phyloP scores from a whole-genome alignment of 2,113 vertebrate species.

The Ptychochromis oligacanthus region DNA sequence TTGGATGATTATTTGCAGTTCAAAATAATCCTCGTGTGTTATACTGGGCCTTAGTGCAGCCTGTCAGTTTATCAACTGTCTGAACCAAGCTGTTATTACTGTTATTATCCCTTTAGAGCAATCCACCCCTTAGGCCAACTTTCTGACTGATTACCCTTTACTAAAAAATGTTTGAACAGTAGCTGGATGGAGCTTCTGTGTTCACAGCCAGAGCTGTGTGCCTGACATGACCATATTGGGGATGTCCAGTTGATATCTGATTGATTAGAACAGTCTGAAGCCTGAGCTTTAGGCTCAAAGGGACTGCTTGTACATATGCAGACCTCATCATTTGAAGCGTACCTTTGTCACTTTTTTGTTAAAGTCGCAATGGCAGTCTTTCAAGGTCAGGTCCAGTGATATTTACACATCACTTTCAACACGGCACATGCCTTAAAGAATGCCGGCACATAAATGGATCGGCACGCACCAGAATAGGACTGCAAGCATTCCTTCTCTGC shows the following conservation, averaged over 20 bases:
- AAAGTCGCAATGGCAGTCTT: background rate
- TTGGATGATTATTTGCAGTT: background rate
- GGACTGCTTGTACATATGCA: background rate
- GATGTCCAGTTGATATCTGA: background rate
- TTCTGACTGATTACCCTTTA: background rate
- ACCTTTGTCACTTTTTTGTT: background rate
- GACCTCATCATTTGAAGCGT: background rate
- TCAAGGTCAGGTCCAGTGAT: background rate
- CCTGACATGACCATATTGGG: background rate
- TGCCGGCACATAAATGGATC: fast-evolving
- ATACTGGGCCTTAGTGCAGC: background rate
- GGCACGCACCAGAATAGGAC: fast-evolving
- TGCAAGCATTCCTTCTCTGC: background rate
- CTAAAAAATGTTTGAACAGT: background rate
- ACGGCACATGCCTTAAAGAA: background rate
- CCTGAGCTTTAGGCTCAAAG: background rate
- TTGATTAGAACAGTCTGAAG: fast-evolving
- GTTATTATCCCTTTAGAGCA: background rate
- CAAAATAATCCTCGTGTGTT: background rate
- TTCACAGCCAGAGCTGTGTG: background rate
- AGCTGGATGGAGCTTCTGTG: fast-evolving
- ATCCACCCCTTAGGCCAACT: background rate
- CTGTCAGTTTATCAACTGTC: background rate
- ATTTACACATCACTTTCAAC: background rate
- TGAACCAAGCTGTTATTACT: too few species aligned